phyloP scores from a whole-genome alignment of 35 echinoderm and acorn worm genomes.

The Anneissia japonica region DNA sequence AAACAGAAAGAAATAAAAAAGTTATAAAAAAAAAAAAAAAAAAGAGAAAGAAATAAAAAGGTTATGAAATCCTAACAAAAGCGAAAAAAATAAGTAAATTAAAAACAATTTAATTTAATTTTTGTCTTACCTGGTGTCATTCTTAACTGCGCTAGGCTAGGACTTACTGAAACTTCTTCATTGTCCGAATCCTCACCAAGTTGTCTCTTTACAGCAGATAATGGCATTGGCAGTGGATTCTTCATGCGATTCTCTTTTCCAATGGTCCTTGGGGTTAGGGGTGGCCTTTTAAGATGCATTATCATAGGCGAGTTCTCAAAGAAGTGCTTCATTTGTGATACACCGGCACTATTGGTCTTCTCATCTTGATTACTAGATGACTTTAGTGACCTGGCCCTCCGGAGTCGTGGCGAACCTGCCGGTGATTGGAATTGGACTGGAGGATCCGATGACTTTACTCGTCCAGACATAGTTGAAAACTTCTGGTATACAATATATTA shows the following conservation, averaged over 20 bases:
- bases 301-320: not conserved
- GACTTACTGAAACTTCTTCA: not conserved
- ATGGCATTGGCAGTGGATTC: too few species aligned
- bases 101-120: not conserved
- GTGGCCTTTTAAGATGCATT: not conserved
- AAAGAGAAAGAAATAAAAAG: too few species aligned
- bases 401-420: not conserved
- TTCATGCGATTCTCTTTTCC: not conserved
- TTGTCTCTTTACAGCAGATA: not conserved
- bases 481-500: too few species aligned
- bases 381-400: not conserved
- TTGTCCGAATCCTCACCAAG: not conserved
- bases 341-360: not conserved
- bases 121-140: slow-evolving; percentile 15
- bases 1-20: too few species aligned
- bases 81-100: too few species aligned
- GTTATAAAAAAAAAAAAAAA: too few species aligned
- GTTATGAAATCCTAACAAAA: not conserved
- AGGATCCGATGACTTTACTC: not conserved
- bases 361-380: not conserved
- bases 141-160: not conserved
- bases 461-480: not conserved
- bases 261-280: not conserved
- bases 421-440: not conserved
- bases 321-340: not conserved